Base-by-base conservation (phyloP, 2,113 vertebrate genomes). In the Pseudopodoces humilis region DNA sequence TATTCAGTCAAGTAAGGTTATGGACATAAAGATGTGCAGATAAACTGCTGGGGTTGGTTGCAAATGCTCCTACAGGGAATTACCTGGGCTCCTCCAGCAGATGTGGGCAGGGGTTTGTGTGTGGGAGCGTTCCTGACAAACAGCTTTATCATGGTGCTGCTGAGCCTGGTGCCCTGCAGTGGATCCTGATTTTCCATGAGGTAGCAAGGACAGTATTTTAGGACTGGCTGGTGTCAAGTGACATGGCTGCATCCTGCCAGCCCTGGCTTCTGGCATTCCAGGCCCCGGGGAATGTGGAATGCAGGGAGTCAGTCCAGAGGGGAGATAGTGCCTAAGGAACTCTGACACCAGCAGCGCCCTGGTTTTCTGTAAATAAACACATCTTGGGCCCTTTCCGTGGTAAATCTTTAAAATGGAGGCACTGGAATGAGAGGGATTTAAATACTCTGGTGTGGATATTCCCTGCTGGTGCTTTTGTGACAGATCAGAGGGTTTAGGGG, bases 1-100 rank as follows among this genome's bases (percentile, higher is more conserved):
- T 65, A 91, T 99, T 60, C 98, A 99, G 9, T 78, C 98, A 74
- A 97, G 99, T 99, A 97, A 94, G 98, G 85, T 10, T 70, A 9
- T 2, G 7, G 28, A 5, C 3, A 0, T 5, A 2, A 0, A 33
- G 19, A 1, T 25, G 24, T 37, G 24, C 37, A 41, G 53, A 53
- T n/a, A 2, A n/a, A 39, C 39, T 17, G 2, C 2, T 37, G n/a
- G 77, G 27, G 18, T 31, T 37, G 70, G 19, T 15, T 13, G 49
- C 18, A 13, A 8, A 21, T 18, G 52, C 6, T 22, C 0, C 1
- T 5, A 3, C 56, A 17, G 65, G 35, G 41, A 18, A 39, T 56
- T 19, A 15, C 7, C 63, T 27, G 53, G 58, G 16, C 7, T 56
- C 8, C 1, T 53, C 4, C 5, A 22, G n/a, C 46, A 25, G 4